A percentile compares a stretch with the other conserved stretches of the same genome.
These are phyloP conservation scores for Parapristionchus giblindavisi DNA, from an alignment of 2,888 invertebrate species.

Conservation along the genomic window DNA sequence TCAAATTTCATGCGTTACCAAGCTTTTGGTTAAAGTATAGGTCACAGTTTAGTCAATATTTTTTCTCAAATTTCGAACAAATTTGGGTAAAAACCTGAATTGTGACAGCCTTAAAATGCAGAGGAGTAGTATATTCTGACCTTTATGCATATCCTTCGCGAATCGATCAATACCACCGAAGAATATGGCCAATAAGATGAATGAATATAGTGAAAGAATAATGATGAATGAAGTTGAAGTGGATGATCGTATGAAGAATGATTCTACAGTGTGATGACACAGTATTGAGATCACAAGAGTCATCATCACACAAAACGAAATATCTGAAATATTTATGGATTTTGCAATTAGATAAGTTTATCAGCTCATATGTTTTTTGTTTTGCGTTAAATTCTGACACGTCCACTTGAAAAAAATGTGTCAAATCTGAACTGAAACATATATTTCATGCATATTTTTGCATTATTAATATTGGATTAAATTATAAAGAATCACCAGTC, in stretches of 20 bases:
- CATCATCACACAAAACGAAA: neutral
- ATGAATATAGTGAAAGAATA: neutral
- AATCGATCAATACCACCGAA: neutral
- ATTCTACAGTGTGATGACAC: constrained; percentile 18
- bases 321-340: constrained; percentile 3
- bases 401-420: too few species aligned
- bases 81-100: too few species aligned
- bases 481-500: neutral
- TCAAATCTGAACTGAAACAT: neutral
- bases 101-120: too few species aligned
- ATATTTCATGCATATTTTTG: neutral
- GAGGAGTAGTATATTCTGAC: neutral
- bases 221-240: neutral
- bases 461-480: too few species aligned
- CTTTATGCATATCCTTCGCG: neutral
- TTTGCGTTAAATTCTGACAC: neutral
- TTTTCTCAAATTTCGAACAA: too few species aligned
- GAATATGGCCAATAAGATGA: neutral
- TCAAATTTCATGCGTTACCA: neutral
- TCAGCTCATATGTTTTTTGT: neutral
- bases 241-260: constrained; percentile 30
- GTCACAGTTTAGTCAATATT: too few species aligned
- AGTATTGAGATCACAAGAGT: constrained; percentile 10
- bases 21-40: neutral
- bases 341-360: too few species aligned